A percentile compares a stretch with the other conserved stretches of the same genome.
phyloP scores from a whole-genome alignment of 2,888 invertebrate species.

The Acholoe squamosa region DNA sequence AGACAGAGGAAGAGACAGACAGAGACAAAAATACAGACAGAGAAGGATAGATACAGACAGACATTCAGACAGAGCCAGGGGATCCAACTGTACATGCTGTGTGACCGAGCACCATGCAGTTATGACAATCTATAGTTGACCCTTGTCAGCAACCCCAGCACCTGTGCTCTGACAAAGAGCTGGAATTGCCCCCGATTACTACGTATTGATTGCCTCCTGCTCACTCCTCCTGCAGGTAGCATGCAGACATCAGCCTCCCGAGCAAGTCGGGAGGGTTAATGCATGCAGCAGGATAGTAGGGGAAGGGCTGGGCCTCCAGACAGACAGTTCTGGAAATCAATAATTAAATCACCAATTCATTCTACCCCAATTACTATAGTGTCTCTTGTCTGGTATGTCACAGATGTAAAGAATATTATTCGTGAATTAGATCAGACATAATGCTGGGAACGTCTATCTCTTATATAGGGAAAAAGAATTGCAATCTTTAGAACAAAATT shows the following conservation, averaged over 20 bases:
- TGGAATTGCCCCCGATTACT: not conserved
- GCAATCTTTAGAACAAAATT: too few species aligned
- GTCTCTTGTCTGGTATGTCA: too few species aligned
- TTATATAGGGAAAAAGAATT: too few species aligned
- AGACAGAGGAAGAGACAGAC: too few species aligned
- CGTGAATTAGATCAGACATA: too few species aligned
- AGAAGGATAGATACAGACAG: too few species aligned
- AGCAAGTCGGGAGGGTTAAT: not conserved
- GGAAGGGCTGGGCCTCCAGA: not conserved
- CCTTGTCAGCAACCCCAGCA: not conserved
- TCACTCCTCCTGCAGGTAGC: not conserved
- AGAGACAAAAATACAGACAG: too few species aligned
- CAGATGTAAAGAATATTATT: too few species aligned
- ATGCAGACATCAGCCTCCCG: not conserved
- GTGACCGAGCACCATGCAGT: not conserved
- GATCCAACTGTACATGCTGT: too few species aligned
- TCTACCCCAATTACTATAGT: not conserved
- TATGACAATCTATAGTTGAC: slow-evolving; percentile 15
- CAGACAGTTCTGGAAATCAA: not conserved
- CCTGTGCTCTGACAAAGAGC: slow-evolving; percentile 6
- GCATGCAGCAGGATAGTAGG: not conserved
- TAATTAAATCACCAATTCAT: not conserved
- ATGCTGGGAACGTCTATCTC: too few species aligned
- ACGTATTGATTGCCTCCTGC: not conserved
- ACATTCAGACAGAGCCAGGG: too few species aligned